Evolutionary conservation across 2,888 invertebrate species (phyloP).

Genomic region (Rhagium mordax): DNA sequence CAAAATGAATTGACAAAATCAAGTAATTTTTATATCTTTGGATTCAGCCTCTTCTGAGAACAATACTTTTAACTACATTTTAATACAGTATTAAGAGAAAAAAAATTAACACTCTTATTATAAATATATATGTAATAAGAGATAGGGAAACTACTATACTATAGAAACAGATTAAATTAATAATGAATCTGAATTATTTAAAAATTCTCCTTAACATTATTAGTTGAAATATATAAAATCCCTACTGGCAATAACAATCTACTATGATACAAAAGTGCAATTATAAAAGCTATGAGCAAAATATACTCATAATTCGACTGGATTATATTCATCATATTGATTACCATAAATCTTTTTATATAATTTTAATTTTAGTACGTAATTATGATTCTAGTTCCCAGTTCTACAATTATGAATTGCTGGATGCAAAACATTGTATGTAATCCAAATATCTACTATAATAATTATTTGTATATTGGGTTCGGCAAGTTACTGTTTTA

Average conservation of each 20-base stretch:
- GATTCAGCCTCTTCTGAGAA: too few species aligned
- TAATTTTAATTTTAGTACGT: neutral
- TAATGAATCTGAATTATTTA: slow-evolving; percentile 31
- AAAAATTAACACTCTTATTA: too few species aligned
- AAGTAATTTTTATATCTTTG: too few species aligned
- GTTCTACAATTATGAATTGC: neutral
- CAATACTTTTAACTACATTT: too few species aligned
- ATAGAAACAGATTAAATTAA: too few species aligned
- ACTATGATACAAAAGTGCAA: slow-evolving; percentile 37
- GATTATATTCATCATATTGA: slow-evolving; percentile 24
- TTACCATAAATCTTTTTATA: slow-evolving; percentile 28
- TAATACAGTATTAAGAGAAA: too few species aligned
- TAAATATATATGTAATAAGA: too few species aligned
- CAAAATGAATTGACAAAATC: too few species aligned
- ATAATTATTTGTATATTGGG: too few species aligned
- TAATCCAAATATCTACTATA: neutral
- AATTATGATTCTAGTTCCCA: neutral
- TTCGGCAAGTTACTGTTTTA: too few species aligned
- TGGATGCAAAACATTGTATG: neutral
- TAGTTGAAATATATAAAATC: slow-evolving; percentile 20
- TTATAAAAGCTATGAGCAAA: slow-evolving; percentile 35
- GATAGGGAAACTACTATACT: too few species aligned
- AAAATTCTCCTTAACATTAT: neutral
- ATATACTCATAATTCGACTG: slow-evolving; percentile 27
- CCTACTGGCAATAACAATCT: slow-evolving; percentile 30